A percentile compares a stretch with the other conserved stretches of the same genome.
Evolutionary conservation across 2,797 vertebrate genomes (phyloP).

Genomic region (Tenualosa thibaudeaui): DNA sequence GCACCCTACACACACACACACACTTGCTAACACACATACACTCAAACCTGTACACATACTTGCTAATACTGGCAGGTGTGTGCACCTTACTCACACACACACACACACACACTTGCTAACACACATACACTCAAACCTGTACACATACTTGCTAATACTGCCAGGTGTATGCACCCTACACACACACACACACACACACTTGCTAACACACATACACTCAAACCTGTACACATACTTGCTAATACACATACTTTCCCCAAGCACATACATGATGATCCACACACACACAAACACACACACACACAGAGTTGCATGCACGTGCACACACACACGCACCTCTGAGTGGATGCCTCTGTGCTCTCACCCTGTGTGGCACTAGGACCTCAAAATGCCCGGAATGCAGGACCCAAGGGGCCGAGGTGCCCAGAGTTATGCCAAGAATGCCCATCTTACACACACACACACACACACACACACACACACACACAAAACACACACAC

Average conservation of each 20-base stretch:
- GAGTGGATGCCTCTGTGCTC: constrained; percentile 38
- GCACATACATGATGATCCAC: background rate
- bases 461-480: constrained; percentile 1
- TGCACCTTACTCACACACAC: too few species aligned
- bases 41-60: too few species aligned
- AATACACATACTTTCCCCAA: background rate
- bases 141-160: background rate
- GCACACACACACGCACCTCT: background rate
- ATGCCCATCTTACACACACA: constrained; percentile 34
- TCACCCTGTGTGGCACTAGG: constrained; percentile 10
- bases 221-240: too few species aligned
- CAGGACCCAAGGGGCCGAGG: constrained; percentile 19
- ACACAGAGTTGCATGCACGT: background rate
- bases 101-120: background rate
- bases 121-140: background rate
- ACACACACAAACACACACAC: background rate
- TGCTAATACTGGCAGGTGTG: too few species aligned
- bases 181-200: background rate
- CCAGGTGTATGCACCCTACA: too few species aligned
- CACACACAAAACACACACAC: background rate
- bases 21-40: background rate
- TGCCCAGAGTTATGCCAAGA: constrained; percentile 45
- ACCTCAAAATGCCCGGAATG: constrained; percentile 40
- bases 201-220: background rate
- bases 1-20: background rate